Conservation (phyloP, 2,888 invertebrate genomes). For the Drosophila borborema region DNA sequence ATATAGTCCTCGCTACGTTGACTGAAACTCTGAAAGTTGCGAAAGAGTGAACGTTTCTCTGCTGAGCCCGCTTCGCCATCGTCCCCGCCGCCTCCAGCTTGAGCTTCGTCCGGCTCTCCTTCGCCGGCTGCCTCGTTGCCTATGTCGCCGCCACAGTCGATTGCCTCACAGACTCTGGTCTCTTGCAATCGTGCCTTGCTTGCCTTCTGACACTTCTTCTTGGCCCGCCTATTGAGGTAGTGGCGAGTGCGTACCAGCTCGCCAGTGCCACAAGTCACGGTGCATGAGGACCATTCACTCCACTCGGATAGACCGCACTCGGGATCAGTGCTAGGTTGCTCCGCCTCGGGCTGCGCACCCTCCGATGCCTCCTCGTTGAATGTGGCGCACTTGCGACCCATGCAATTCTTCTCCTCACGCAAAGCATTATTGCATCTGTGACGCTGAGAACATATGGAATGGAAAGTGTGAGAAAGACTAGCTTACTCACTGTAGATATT, state of each 20-base stretch:
- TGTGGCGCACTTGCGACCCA: constrained; percentile 82
- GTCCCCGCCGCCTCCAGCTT: constrained; percentile 37
- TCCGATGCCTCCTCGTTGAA: constrained; percentile 76
- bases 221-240: constrained; percentile 88
- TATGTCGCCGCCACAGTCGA: constrained; percentile 83
- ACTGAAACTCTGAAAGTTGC: constrained; percentile 78
- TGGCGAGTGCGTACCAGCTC: constrained; percentile 90
- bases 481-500: too few species aligned
- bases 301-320: constrained; percentile 91
- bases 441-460: constrained; percentile 39
- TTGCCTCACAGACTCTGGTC: constrained; percentile 85
- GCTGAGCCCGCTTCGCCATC: constrained; percentile 51
- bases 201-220: constrained; percentile 87
- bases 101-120: constrained; percentile 33
- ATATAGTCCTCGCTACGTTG: constrained; percentile 80
- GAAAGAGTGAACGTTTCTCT: constrained; percentile 70
- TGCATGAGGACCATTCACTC: constrained; percentile 92
- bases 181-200: constrained; percentile 85
- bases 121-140: constrained; percentile 45
- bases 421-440: constrained; percentile 79
- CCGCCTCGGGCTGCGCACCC: constrained; percentile 54
- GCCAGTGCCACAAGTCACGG: constrained; percentile 89
- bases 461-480: background rate
- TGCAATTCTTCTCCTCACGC: constrained; percentile 84
- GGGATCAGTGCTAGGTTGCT: constrained; percentile 81